Conservation (phyloP, 2,888 invertebrate species). For the Synanthedon formicaeformis region DNA sequence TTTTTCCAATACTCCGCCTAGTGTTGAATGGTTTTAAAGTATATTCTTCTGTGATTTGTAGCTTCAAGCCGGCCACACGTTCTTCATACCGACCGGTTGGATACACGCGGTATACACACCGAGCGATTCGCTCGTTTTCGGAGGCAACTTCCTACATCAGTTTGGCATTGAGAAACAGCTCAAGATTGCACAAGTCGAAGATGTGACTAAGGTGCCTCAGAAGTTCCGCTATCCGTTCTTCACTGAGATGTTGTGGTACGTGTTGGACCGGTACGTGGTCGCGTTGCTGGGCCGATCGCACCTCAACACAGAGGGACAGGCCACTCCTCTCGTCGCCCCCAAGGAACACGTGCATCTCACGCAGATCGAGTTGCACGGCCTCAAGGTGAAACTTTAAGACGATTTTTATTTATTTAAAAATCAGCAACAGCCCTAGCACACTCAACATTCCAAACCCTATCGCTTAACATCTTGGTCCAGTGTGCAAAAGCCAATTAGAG, state of each 20-base stretch:
- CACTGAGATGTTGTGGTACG: constrained; percentile 98
- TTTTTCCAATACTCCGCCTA: no score
- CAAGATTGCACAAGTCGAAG: constrained; percentile 95
- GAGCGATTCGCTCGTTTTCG: constrained; percentile 95
- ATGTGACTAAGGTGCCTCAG: constrained; percentile 93
- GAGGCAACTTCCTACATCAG: constrained; percentile 97
- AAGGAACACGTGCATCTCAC: constrained; percentile 81
- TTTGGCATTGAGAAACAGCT: constrained; percentile 96
- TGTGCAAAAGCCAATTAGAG: no score
- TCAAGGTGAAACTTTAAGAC: constrained; percentile 66
- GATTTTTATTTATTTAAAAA: no score
- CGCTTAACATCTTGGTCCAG: no score
- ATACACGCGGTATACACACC: constrained; percentile 99
- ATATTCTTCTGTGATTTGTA: constrained; percentile 26
- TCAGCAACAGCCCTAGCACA: no score
- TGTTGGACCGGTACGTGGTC: constrained; percentile 91
- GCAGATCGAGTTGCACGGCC: constrained; percentile 82
- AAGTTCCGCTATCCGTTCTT: constrained; percentile 99
- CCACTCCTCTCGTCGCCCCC: constrained; percentile 31
- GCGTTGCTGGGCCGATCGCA: constrained; percentile 88
- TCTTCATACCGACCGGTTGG: constrained; percentile 99
- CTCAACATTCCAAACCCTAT: no score
- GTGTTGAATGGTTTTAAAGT: not conserved
- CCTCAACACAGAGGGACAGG: constrained; percentile 61
- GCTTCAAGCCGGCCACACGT: constrained; percentile 89